Base-by-base conservation (phyloP, 2,888 invertebrate species). In the Drosophila longiperda region DNA sequence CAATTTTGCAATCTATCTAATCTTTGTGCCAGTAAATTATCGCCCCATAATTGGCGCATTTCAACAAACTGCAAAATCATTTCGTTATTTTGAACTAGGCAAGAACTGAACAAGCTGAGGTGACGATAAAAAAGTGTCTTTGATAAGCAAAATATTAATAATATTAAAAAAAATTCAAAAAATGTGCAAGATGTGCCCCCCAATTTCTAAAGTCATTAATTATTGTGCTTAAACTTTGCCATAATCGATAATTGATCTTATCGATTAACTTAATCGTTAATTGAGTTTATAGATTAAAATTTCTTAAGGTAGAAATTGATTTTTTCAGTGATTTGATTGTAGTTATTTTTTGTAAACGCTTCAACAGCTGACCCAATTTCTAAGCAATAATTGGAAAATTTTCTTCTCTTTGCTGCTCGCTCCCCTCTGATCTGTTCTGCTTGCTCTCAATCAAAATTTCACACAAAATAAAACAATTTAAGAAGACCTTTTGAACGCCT, bases 401-500 rank as follows among this genome's bases (percentile, higher is more conserved):
- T 20, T 8, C 15, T 45, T 12, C 20, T 20, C 45, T 8, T 23
- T 5, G 1, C 20, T 33, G 17, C 54, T 11, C 17, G 23, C 36
- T 17, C 11, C 20, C 17, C 20, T 8, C 32, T 33, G 33, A 26
- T n/a, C 26, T 38, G 6, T 57, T 59, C 64, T 73, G 50, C 60
- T 38, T 34, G 36, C 48, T 64, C 36, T 11, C 26, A 15, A 64
- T 62, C 54, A 29, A 62, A 65, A 65, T 61, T 60, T 58, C 79
- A 74, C 52, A 73, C 23, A 52, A 78, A 68, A 42, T 73, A 62
- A 57, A 55, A 53, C 60, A 5, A 29, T 55, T n/a, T 32, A 38
- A 12, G 55, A 55, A 52, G 77, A 76, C 81, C 81, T 75, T 78
- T 72, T 33, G 32, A 62, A 52, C 57, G 58, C 42, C 65, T 65